A percentile compares a stretch with the other conserved stretches of the same genome.
phyloP scores from a whole-genome alignment of 2,113 vertebrate genomes.

The Paedocypris sp. region DNA sequence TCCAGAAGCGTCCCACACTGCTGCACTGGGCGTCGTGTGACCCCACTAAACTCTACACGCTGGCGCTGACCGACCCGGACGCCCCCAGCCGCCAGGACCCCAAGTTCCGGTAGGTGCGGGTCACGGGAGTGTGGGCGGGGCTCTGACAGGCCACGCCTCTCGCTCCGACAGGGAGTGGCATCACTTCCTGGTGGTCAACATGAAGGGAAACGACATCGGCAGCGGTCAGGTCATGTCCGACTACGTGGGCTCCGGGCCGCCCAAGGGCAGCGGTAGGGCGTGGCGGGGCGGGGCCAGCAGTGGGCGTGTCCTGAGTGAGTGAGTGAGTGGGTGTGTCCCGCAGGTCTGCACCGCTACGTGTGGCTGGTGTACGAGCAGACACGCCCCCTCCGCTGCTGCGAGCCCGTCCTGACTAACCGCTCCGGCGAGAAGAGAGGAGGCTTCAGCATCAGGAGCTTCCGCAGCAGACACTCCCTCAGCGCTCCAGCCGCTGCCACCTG shows the following conservation, averaged over 20 bases:
- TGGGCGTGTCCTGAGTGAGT: no score
- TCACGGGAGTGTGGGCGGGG: no score
- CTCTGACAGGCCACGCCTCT: no score
- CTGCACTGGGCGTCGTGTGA: constrained; percentile 80
- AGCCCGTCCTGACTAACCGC: constrained; percentile 72
- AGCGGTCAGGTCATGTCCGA: constrained; percentile 77
- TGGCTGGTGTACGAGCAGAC: constrained; percentile 91
- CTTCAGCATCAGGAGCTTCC: constrained; percentile 78
- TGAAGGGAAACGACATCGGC: constrained; percentile 80
- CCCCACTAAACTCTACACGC: constrained; percentile 75
- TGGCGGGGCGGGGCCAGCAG: no score
- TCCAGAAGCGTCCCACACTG: constrained; percentile 73
- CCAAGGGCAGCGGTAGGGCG: constrained; percentile 78
- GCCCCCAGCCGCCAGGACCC: constrained; percentile 87
- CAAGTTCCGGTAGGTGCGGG: constrained; percentile 76
- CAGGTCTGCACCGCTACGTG: constrained; percentile 90
- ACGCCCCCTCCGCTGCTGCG: constrained; percentile 60
- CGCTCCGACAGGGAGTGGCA: constrained; percentile 98
- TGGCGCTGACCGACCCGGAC: constrained; percentile 86
- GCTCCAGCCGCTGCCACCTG: constrained; percentile 75
- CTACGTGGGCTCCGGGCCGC: constrained; percentile 84
- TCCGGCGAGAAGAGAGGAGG: constrained; percentile 76
- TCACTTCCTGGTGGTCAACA: constrained; percentile 88
- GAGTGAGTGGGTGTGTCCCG: fast-evolving
- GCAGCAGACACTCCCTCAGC: constrained; percentile 75